Percentiles rank a stretch among this genome's conserved stretches.
These are phyloP conservation scores for Cottus gobio DNA, from an alignment of 2,113 vertebrate genomes.

Conservation along the genomic window DNA sequence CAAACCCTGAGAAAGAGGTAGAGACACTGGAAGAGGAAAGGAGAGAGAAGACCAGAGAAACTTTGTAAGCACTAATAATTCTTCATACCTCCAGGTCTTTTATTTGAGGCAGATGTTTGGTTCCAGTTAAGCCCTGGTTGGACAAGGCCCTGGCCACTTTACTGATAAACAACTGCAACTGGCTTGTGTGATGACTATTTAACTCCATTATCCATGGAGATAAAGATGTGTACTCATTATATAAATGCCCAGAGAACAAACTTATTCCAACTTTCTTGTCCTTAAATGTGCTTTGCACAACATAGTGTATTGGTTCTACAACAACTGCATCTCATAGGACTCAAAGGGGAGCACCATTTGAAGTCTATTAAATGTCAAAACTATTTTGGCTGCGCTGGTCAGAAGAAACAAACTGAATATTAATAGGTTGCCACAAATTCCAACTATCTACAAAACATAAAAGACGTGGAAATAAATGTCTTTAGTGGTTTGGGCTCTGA, in stretches of 20 bases:
- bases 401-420: background rate
- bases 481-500: too few species aligned
- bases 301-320: background rate
- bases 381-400: background rate
- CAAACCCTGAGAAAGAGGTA: background rate
- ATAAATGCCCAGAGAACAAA: constrained; percentile 39
- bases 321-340: background rate
- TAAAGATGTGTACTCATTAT: constrained; percentile 53
- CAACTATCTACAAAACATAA: background rate
- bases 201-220: constrained; percentile 56
- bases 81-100: constrained; percentile 10
- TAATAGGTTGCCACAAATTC: background rate
- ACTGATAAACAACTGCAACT: constrained; percentile 59
- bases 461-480: background rate
- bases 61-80: constrained; percentile 10
- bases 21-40: background rate
- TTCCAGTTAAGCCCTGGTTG: constrained; percentile 57
- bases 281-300: constrained; percentile 33
- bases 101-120: constrained; percentile 60
- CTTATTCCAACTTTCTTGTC: constrained; percentile 37
- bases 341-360: background rate
- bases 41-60: background rate
- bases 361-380: background rate
- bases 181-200: constrained; percentile 53
- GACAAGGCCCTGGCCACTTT: constrained; percentile 25